Base-by-base conservation (phyloP, 2,888 invertebrate species). In the Apodemia hepburni region DNA sequence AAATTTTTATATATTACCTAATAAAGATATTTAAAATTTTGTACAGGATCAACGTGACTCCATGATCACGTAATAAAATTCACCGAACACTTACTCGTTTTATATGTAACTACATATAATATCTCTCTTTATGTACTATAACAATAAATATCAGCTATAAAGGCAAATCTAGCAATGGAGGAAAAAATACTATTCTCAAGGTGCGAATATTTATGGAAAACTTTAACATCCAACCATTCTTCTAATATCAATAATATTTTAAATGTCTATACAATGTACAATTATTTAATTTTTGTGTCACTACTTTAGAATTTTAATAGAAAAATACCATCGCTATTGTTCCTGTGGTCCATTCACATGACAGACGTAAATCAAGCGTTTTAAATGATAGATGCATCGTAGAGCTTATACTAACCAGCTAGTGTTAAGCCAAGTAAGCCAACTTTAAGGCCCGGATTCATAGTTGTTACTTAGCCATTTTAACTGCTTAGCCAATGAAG, bases 201-300 rank as follows among this genome's bases (percentile, higher is more conserved):
- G 45, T 47, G 45, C 45, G 45, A 47, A 47, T 47, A 42, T 15
- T 42, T n/a, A 45, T 45, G 45, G 45, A 45, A 47, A 47, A 17
- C 17, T 47, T 47, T 47, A 47, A 47, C 45, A 47, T 47, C 8
- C 17, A 47, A 47, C 45, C 45, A 17, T 7, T 47, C 45, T 47
- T 17, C 45, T 47, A 47, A 47, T 47, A 17, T 47, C 45, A 47
- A 47, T 47, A 45, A 47, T 47, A 47, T 47, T 47, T 38, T 45
- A 45, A 45, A 47, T 17, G 8, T 47, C 45, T 47, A 17, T 47
- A 47, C 17, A 47, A 17, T 47, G 7, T n/a, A 45, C 45, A 45
- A 45, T n/a, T 15, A 5, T 12, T 3, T 42, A 45, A n/a, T 45
- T n/a, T 45, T 45, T 45, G 45, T 5, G n/a, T 45, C 6, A 45